These are phyloP conservation scores for Sylvilagus bachmani DNA, from an alignment of 2,113 vertebrate genomes.

Conservation along the genomic window DNA sequence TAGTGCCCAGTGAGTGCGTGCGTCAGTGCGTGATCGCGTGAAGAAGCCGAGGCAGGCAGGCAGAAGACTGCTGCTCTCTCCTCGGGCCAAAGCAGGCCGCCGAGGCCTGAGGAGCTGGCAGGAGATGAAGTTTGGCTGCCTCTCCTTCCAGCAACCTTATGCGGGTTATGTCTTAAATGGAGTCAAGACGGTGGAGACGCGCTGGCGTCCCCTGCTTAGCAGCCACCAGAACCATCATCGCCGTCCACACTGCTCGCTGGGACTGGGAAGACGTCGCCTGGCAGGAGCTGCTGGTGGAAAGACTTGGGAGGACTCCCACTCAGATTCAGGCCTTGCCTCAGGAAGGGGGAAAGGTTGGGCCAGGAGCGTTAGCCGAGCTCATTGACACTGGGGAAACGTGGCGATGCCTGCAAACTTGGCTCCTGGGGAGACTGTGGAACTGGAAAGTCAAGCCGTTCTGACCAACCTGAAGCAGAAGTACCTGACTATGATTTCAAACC, in stretches of 20 bases:
- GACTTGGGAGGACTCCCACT: conserved; percentile 81
- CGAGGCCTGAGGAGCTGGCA: not conserved
- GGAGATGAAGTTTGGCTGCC: conserved; percentile 87
- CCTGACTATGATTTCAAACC: conserved; percentile 92
- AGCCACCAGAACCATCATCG: conserved; percentile 85
- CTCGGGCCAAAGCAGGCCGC: too few species aligned
- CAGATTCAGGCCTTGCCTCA: conserved; percentile 87
- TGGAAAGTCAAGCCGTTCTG: conserved; percentile 92
- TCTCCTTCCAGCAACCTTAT: conserved; percentile 95
- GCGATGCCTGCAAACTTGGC: conserved; percentile 84
- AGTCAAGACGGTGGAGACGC: conserved; percentile 93
- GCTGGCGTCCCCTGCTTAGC: conserved; percentile 92
- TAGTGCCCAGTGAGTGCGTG: accelerated
- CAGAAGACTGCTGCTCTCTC: not conserved
- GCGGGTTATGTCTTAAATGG: conserved; percentile 91
- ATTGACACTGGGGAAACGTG: conserved; percentile 92
- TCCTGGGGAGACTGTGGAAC: conserved; percentile 82
- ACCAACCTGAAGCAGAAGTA: conserved; percentile 90
- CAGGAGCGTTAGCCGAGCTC: conserved; percentile 79
- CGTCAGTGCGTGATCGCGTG: not conserved
- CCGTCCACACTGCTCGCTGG: conserved; percentile 90
- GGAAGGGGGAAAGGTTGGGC: conserved; percentile 65
- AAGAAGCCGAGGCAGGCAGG: not conserved
- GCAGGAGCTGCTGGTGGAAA: conserved; percentile 86
- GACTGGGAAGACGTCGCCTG: conserved; percentile 92